phyloP scores from a whole-genome alignment of 2,797 vertebrate species.

The Strix occidentalis region DNA sequence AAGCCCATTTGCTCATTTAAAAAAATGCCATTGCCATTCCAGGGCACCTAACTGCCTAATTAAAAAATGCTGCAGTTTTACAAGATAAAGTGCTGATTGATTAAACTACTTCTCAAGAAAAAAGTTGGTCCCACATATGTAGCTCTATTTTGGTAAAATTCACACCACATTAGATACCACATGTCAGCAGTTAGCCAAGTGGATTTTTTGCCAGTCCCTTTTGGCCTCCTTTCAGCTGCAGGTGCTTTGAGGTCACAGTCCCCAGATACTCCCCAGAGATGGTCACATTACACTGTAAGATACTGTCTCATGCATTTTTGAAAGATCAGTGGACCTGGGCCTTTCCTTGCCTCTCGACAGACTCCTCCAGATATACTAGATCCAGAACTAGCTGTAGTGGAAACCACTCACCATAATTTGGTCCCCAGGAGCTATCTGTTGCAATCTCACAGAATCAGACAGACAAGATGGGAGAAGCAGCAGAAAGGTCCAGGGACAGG shows the following conservation, averaged over 20 bases:
- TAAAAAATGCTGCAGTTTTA: neutral
- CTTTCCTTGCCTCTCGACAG: neutral
- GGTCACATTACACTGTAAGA: neutral
- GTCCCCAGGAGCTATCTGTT: neutral
- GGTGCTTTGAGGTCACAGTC: neutral
- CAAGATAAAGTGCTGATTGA: neutral
- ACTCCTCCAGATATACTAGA: neutral
- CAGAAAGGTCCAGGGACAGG: neutral
- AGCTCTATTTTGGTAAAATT: neutral
- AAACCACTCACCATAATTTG: neutral
- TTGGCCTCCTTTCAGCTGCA: neutral
- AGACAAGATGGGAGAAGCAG: neutral
- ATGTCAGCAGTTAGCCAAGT: neutral
- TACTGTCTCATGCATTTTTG: neutral
- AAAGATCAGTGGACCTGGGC: neutral
- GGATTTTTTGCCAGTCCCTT: neutral
- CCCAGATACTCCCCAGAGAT: neutral
- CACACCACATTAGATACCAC: neutral
- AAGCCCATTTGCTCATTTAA: neutral
- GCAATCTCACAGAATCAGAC: neutral
- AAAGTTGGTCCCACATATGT: neutral
- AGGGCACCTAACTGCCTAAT: neutral
- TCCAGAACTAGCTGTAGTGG: neutral
- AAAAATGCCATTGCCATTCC: neutral
- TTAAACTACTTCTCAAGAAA: neutral